Percentiles rank a stretch among this genome's conserved stretches.
phyloP scores from a whole-genome alignment of 2,888 invertebrate genomes.

The Aspidapion aeneum region DNA sequence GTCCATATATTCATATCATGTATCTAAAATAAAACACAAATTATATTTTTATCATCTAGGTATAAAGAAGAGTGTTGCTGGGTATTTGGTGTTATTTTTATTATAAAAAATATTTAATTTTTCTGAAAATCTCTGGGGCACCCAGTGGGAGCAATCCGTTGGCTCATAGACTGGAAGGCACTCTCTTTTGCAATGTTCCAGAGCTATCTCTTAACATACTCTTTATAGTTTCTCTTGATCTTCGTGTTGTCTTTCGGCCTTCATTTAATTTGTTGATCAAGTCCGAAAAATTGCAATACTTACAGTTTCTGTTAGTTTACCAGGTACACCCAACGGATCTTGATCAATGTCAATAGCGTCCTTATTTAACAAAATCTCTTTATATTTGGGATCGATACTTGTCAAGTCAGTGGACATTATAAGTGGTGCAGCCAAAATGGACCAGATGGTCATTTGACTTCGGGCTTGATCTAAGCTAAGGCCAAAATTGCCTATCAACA shows the following conservation, averaged over 20 bases:
- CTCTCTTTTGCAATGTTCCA: too few species aligned
- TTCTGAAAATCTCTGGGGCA: too few species aligned
- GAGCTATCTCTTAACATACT: too few species aligned
- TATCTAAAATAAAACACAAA: constrained; percentile 14
- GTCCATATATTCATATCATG: constrained; percentile 34
- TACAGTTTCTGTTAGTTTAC: constrained; percentile 35
- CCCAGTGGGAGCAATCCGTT: too few species aligned
- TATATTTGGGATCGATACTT: constrained; percentile 52
- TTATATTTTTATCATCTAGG: not conserved
- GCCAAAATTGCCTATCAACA: constrained; percentile 56
- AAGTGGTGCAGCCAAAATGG: constrained; percentile 62
- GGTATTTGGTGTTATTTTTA: too few species aligned
- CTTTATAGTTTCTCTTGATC: too few species aligned
- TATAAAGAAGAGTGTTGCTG: too few species aligned
- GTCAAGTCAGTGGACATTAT: constrained; percentile 61
- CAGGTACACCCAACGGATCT: constrained; percentile 60
- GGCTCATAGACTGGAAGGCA: too few species aligned
- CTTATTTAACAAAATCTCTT: constrained; percentile 56
- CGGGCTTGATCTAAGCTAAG: constrained; percentile 60
- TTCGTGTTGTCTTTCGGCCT: too few species aligned
- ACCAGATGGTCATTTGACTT: constrained; percentile 68
- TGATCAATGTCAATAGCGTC: constrained; percentile 60
- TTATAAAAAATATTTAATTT: too few species aligned
- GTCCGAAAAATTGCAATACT: too few species aligned
- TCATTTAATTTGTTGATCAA: too few species aligned